Conservation (phyloP, 1,140 invertebrate species). For the Pseudomyrmex concolor region DNA sequence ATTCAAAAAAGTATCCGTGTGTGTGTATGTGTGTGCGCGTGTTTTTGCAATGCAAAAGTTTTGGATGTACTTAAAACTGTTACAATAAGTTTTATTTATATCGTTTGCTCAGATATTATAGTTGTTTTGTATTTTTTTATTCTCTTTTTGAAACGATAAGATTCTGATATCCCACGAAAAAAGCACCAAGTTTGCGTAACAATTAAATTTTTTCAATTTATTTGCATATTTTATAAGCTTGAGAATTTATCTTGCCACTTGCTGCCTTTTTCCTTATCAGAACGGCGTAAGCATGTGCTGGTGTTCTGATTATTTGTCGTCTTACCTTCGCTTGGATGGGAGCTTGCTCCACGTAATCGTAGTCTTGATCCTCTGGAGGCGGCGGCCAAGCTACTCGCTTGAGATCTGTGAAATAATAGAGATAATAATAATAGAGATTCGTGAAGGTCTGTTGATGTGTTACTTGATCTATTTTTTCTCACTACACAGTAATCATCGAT, state of each 20-base stretch:
- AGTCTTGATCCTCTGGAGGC: constrained; percentile 87
- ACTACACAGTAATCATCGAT: background rate
- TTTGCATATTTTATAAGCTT: background rate
- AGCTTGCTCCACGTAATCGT: constrained; percentile 84
- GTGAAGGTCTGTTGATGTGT: background rate
- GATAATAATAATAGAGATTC: constrained; percentile 48
- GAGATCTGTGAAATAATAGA: constrained; percentile 87
- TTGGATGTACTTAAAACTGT: background rate
- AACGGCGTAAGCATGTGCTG: background rate
- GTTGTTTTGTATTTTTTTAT: background rate
- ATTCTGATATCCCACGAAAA: background rate
- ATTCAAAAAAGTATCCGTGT: constrained; percentile 16
- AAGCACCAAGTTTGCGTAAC: background rate
- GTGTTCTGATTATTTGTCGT: background rate
- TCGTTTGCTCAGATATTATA: constrained; percentile 1
- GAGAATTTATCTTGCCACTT: background rate
- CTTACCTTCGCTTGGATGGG: constrained; percentile 86
- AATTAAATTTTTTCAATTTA: background rate
- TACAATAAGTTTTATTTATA: background rate
- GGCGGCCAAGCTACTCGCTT: constrained; percentile 94
- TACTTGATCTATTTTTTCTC: constrained; percentile 3
- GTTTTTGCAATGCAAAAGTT: constrained; percentile 1
- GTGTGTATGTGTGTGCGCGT: background rate
- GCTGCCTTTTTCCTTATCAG: constrained; percentile 9
- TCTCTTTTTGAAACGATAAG: background rate